Evolutionary conservation across 2,113 vertebrate genomes (phyloP).

Genomic region (Romanogobio albipinnatus): DNA sequence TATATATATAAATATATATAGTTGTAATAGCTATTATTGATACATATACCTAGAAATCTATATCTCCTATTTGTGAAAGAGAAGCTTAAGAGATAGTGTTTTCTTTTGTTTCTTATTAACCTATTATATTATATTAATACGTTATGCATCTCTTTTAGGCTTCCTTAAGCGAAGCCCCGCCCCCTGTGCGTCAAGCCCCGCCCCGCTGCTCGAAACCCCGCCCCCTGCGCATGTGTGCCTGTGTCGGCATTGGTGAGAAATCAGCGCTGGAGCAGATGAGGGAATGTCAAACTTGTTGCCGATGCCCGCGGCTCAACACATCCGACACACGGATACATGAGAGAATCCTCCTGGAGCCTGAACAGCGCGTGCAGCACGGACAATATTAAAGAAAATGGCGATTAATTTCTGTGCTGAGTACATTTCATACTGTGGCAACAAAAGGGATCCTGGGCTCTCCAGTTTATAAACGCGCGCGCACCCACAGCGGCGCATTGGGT

Average conservation of each 20-base stretch:
- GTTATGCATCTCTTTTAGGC: background rate
- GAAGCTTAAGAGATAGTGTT: background rate
- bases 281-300: slow-evolving; percentile 63
- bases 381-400: background rate
- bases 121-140: background rate
- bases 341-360: background rate
- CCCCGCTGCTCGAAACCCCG: slow-evolving; percentile 43
- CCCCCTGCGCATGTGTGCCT: slow-evolving; percentile 54
- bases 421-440: slow-evolving; percentile 24
- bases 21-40: background rate
- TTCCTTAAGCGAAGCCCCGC: slow-evolving; percentile 17
- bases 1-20: too few species aligned
- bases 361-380: background rate
- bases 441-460: slow-evolving; percentile 30
- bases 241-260: slow-evolving; percentile 49
- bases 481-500: background rate
- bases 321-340: slow-evolving; percentile 21
- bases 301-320: slow-evolving; percentile 48
- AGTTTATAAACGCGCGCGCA: slow-evolving; percentile 21
- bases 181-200: background rate
- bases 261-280: slow-evolving; percentile 57
- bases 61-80: too few species aligned
- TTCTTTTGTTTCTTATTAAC: background rate
- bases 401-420: background rate
- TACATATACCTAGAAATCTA: background rate